These are phyloP conservation scores for Cremastinae sp. DNA, from an alignment of 2,888 invertebrate species.

Conservation along the genomic window DNA sequence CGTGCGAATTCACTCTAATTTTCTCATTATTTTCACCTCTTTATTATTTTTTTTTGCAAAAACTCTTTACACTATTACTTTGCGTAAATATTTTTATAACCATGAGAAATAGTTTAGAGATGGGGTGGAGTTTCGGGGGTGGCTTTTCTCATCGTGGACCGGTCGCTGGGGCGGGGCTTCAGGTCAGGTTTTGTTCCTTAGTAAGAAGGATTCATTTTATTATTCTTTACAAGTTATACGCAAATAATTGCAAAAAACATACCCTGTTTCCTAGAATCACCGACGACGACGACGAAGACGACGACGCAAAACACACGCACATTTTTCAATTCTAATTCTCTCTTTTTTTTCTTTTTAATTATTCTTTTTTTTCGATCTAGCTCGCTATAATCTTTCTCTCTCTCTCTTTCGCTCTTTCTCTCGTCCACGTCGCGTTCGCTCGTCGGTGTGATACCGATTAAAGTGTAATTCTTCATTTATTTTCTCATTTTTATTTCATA, in stretches of 20 bases:
- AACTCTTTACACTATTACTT: conserved; percentile 58
- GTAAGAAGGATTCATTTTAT: conserved; percentile 66
- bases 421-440: conserved; percentile 62
- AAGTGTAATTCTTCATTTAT: conserved; percentile 65
- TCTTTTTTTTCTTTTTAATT: no score
- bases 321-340: background rate
- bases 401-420: conserved; percentile 10
- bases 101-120: conserved; percentile 60
- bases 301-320: conserved; percentile 27
- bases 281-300: conserved; percentile 63
- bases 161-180: conserved; percentile 23
- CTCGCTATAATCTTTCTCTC: conserved; percentile 3
- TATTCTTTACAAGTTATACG: conserved; percentile 81
- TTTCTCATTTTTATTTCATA: conserved; percentile 40
- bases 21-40: conserved; percentile 6
- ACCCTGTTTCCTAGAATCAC: conserved; percentile 96
- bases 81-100: conserved; percentile 60
- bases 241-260: conserved; percentile 94
- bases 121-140: conserved; percentile 25
- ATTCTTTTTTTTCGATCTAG: conserved; percentile 6
- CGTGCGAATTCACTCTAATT: conserved; percentile 17
- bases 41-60: conserved; percentile 22
- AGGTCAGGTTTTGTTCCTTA: conserved; percentile 50
- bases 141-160: conserved; percentile 30
- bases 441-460: conserved; percentile 73